Conservation (phyloP, 2,797 vertebrate species). For the Fistularia commersonii region DNA sequence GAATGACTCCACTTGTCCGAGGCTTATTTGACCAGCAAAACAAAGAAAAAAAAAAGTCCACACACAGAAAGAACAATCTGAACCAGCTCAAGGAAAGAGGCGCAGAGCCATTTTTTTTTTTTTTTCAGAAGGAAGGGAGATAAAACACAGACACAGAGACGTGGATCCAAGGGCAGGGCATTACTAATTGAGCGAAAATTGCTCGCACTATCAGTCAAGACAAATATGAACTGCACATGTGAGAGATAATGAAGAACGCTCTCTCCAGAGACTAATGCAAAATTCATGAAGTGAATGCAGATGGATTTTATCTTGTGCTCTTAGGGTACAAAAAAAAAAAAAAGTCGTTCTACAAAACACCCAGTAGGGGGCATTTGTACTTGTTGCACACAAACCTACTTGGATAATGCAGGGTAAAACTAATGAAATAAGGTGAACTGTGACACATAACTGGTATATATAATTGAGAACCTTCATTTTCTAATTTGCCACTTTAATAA, state of each 20-base stretch:
- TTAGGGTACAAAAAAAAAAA: conserved; percentile 4
- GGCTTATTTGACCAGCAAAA: conserved; percentile 27
- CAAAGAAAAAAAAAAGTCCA: neutral
- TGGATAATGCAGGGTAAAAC: neutral
- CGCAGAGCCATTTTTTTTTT: too few species aligned
- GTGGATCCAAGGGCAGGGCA: conserved; percentile 11
- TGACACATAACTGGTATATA: too few species aligned
- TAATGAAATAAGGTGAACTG: too few species aligned
- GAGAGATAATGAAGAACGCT: conserved; percentile 18
- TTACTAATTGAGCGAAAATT: conserved; percentile 14
- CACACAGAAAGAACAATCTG: conserved; percentile 9
- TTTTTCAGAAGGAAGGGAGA: conserved; percentile 6
- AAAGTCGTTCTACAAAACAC: conserved; percentile 26
- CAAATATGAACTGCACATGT: neutral
- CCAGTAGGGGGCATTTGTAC: conserved; percentile 53
- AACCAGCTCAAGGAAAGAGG: conserved; percentile 21
- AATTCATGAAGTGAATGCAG: conserved; percentile 32
- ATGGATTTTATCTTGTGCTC: conserved; percentile 29
- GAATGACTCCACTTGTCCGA: conserved; percentile 41
- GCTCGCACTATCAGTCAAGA: conserved; percentile 4
- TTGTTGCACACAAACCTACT: conserved; percentile 28
- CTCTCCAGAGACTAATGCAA: conserved; percentile 25
- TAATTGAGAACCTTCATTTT: too few species aligned
- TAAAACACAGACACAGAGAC: conserved; percentile 13
- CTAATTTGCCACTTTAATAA: neutral